Base-by-base conservation (phyloP, 2,888 invertebrate species). In the Spicauda simplicius region DNA sequence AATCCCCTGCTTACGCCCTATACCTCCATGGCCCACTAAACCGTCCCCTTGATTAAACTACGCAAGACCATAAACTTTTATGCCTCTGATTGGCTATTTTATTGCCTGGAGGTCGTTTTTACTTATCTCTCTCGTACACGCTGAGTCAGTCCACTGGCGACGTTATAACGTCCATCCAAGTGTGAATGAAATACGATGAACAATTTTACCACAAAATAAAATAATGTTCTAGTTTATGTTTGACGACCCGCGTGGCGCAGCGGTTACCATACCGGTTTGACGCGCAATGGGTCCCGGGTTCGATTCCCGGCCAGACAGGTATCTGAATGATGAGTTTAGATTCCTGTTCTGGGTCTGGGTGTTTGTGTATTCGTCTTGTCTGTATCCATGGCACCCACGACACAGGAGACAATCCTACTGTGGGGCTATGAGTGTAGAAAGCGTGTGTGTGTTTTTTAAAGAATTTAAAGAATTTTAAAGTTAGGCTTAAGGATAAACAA, bases 71-170 rank as follows among this genome's bases (percentile, higher is more conserved):
- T 85, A 83, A 82, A 83, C 76, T 82, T 85, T 83, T 85, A 86
- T 84, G 77, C 74, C 73, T 80, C 73, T 80, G 77, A 84, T 84
- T 84, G 84, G 82, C 78, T 78, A 82, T 83, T 85, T 88, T 86
- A 87, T 84, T 80, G 79, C 79, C 69, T 68, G 70, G 60, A 80
- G 80, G 79, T 76, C 76, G 73, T 76, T 69, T 68, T 66, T 72
- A 73, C 68, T 85, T 87, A 87, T 87, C 86, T 81, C 63, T 52
- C 52, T 71, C 72, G 74, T 66, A 77, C 85, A 85, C 53, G 60
- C 55, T 61, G 60, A 66, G 66, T 55, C 33, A 55, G 45, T 54
- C 60, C 25, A 25, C 54, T 45, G 53, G 37, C 53, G 37, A 61
- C 37, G 52, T 53, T 20, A 61, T 53, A 48, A 50, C 37, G 48